Evolutionary conservation across 2,113 vertebrate species (phyloP).

Genomic region (Corapipo altera): DNA sequence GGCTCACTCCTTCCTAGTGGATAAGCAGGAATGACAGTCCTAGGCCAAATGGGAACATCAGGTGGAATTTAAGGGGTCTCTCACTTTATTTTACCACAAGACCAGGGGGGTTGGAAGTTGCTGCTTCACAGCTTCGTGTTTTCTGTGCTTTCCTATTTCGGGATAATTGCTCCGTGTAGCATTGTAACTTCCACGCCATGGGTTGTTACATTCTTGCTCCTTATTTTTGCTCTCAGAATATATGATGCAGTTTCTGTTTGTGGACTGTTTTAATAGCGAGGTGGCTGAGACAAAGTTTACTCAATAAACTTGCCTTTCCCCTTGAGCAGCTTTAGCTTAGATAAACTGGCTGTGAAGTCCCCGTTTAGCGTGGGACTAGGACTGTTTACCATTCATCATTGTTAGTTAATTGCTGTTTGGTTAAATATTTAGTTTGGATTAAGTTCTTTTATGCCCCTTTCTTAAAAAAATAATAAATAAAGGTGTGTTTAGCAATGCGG

Average conservation of each 20-base stretch:
- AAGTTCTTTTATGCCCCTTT: background rate
- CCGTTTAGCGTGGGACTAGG: background rate
- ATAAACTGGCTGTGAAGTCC: constrained; percentile 31
- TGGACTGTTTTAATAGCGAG: background rate
- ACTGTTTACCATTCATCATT: constrained; percentile 34
- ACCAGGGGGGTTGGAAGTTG: rapidly evolving
- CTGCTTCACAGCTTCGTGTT: background rate
- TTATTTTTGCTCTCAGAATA: background rate
- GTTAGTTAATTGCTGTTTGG: constrained; percentile 35
- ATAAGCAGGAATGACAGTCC: rapidly evolving
- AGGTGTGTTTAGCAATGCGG: background rate
- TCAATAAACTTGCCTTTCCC: constrained; percentile 45
- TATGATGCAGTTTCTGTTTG: background rate
- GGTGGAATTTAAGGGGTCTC: background rate
- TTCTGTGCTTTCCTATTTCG: background rate
- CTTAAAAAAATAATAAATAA: constrained; percentile 42
- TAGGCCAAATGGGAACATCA: rapidly evolving
- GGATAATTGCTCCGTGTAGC: background rate
- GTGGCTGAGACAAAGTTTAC: constrained; percentile 20
- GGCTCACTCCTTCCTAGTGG: background rate
- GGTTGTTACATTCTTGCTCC: background rate
- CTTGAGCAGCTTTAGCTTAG: constrained; percentile 30
- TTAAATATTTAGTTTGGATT: constrained; percentile 58
- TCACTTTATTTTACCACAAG: background rate
- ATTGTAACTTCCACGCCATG: rapidly evolving